Evolutionary conservation across 2,888 invertebrate species (phyloP).

Genomic region (Myopa tessellatipennis): DNA sequence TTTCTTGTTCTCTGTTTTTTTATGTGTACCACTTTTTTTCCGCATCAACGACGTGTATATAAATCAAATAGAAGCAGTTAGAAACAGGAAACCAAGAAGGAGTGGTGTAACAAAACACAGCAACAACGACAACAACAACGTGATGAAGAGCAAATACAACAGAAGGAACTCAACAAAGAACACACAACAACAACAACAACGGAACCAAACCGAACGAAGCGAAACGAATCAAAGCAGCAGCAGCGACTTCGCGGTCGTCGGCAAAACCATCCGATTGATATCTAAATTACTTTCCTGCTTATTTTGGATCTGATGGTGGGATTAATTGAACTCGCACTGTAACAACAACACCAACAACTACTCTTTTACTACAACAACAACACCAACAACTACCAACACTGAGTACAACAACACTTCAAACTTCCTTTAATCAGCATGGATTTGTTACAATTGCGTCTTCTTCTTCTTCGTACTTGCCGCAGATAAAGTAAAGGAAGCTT

Average conservation of each 20-base stretch:
- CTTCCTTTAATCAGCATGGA: background rate
- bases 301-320: constrained; percentile 11
- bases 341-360: constrained; percentile 23
- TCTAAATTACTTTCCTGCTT: constrained; percentile 40
- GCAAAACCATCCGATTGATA: constrained; percentile 32
- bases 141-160: background rate
- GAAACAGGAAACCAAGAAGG: constrained; percentile 1
- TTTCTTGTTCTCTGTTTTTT: background rate
- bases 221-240: too few relatives aligned
- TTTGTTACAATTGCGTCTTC: background rate
- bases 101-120: background rate
- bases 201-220: background rate
- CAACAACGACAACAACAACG: background rate
- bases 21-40: background rate
- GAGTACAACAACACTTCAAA: background rate
- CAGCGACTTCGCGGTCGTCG: background rate
- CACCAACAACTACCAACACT: background rate
- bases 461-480: background rate
- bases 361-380: constrained; percentile 21
- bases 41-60: constrained; percentile 1
- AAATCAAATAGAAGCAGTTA: constrained; percentile 24
- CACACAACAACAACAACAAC: constrained; percentile 12
- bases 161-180: background rate
- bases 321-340: constrained; percentile 27
- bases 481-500: background rate